A percentile compares a stretch with the other conserved stretches of the same genome.
Evolutionary conservation across 2,113 vertebrate genomes (phyloP).

Genomic region (Onychostoma macrolepis): DNA sequence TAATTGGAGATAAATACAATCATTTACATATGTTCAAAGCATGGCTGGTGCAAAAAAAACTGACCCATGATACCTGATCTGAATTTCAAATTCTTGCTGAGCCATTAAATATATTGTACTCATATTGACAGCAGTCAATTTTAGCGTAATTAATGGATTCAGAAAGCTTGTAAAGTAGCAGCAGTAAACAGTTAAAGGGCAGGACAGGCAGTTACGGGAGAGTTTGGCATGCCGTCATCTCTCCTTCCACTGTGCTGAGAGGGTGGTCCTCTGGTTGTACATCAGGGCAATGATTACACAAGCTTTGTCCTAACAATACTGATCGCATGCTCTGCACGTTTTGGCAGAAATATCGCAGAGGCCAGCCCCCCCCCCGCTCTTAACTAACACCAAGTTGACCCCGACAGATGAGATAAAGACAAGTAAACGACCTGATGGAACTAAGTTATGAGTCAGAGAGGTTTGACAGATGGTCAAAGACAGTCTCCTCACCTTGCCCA

Average conservation of each 20-base stretch:
- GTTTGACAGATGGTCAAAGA: conserved; percentile 12
- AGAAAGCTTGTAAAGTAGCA: background rate
- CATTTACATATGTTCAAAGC: conserved; percentile 27
- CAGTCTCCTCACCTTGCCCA: conserved; percentile 89
- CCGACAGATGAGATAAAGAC: conserved; percentile 20
- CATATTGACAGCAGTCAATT: background rate
- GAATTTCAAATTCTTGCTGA: conserved; percentile 16
- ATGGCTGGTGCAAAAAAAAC: background rate
- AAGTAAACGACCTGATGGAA: conserved; percentile 28
- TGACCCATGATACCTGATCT: background rate
- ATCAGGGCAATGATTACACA: conserved; percentile 68
- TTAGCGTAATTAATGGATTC: background rate
- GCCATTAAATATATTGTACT: background rate
- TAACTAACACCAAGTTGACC: conserved; percentile 35
- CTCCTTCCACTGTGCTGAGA: background rate
- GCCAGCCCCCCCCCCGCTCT: conserved; percentile 52
- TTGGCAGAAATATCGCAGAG: conserved; percentile 67
- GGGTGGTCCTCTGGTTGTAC: conserved; percentile 44
- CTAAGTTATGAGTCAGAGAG: conserved; percentile 37
- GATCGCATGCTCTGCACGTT: conserved; percentile 55
- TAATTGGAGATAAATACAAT: conserved; percentile 9
- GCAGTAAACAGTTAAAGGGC: conserved; percentile 31
- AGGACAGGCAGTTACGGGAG: background rate
- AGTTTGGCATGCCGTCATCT: background rate
- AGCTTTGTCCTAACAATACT: conserved; percentile 54